Evolutionary conservation across 2,113 vertebrate species (phyloP), one percentile per base, ranked within the genome.

Genomic region (Corythornis cristatus): DNA sequence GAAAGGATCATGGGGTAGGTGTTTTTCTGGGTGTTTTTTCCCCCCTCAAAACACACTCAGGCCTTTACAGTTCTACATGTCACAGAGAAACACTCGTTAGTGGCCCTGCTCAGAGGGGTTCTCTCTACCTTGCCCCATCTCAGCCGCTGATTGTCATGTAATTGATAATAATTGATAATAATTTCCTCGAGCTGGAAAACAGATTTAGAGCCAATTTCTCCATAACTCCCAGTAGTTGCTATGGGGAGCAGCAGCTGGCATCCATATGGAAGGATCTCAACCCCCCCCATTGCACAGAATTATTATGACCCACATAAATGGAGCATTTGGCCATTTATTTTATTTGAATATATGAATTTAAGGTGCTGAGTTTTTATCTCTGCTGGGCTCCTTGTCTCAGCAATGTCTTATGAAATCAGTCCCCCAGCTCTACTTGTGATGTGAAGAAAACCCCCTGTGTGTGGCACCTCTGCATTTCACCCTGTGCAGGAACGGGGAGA

Each of bases 211-310:
- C 28, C 48, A 65, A 91, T 68, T 82, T 81, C 82, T 79, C 42
- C 61, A 57, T 74, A 72, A 31, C 87, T 87, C 77, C 57, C 3
- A 12, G 62, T 50, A 89, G 86, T 40, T 83, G 87, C n/a, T 60
- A 89, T 83, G 81, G 78, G 78, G 62, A 84, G 88, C 85, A 85
- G 90, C 67, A 65, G 62, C 40, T 87, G 82, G 83, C 78, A 57
- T 72, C 91, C 87, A n/a, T 53, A 60, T 67, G 74, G 78, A 86
- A 64, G 71, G 75, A 60, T 73, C 58, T 84, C 61, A 29, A 51
- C n/a, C 17, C 45, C 78, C 77, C 56, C 4, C 53, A 12, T 13
- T 70, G 26, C 53, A 65, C 42, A 57, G 81, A 88, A 48, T 60
- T 56, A 60, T 35, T n/a, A 4, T 1, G 5, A n/a, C 62, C 81